These are phyloP conservation scores for silkworm (Bombyx mori) DNA, from an alignment of 1,140 invertebrate genomes.

Conservation along the genomic window ASM3026992v2 NC_085130.1:17363501-17364000, in stretches of 20 bases:
- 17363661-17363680: constrained; percentile 32
- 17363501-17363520: constrained; percentile 26
- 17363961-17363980: too few species aligned
- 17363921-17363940: constrained; percentile 13
- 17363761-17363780: constrained; percentile 1
- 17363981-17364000: too few species aligned
- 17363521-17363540: constrained; percentile 37
- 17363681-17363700: constrained; percentile 29
- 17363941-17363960: too few species aligned
- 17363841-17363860: constrained; percentile 3
- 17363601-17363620: constrained; percentile 1
- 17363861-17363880: constrained; percentile 1
- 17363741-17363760: too few species aligned
- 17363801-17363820: constrained; percentile 1
- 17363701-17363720: constrained; percentile 28
- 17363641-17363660: constrained; percentile 18
- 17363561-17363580: constrained; percentile 9
- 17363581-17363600: constrained; percentile 2
- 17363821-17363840: constrained; percentile 1
- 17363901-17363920: background rate
- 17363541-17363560: constrained; percentile 41
- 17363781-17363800: background rate
- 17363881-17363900: background rate
- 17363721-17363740: constrained; percentile 7
- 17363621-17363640: constrained; percentile 21